Conservation (phyloP, 1,140 invertebrate genomes). For the Drosophila serrata region DNA sequence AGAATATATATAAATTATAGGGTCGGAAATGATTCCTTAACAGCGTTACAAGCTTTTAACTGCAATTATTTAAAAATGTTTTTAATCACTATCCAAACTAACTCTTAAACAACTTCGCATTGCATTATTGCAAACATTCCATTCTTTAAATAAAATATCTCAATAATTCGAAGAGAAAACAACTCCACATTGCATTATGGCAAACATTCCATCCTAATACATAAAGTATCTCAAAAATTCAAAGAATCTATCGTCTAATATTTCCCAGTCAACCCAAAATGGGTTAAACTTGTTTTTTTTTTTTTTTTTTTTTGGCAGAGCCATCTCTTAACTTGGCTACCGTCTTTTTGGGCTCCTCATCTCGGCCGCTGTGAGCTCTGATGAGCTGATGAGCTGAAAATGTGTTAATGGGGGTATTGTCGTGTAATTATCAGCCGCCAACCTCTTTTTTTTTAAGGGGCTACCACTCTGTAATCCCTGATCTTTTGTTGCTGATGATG, state of each 20-base stretch:
- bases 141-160: background rate
- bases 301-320: background rate
- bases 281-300: constrained; percentile 31
- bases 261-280: background rate
- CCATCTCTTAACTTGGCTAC: constrained; percentile 33
- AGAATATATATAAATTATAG: too few relatives aligned
- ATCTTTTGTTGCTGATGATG: constrained; percentile 60
- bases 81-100: background rate
- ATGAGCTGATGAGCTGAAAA: constrained; percentile 74
- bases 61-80: too few relatives aligned
- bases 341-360: constrained; percentile 28
- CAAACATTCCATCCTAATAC: background rate
- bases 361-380: constrained; percentile 57
- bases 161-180: background rate
- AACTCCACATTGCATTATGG: background rate
- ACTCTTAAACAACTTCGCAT: background rate
- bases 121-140: background rate
- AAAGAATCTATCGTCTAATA: background rate
- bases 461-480: constrained; percentile 29
- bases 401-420: constrained; percentile 83
- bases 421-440: constrained; percentile 75
- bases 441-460: constrained; percentile 49
- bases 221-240: background rate
- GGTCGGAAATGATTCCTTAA: too few relatives aligned
- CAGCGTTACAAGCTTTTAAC: too few relatives aligned